phyloP scores from a whole-genome alignment of 2,113 vertebrate species.

The Paracanthobrama guichenoti region DNA sequence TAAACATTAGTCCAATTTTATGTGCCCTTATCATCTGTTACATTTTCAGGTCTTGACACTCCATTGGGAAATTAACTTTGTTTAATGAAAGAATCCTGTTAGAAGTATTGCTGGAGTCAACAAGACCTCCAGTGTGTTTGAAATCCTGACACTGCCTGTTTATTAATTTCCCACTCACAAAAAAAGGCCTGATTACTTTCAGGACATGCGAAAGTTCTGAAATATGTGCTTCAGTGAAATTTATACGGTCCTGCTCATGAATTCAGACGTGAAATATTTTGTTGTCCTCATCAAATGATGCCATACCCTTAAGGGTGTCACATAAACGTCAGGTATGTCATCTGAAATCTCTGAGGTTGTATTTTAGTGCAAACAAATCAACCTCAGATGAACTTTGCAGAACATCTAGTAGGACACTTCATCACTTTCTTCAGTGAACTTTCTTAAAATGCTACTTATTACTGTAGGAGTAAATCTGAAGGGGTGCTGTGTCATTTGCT shows the following conservation, averaged over 20 bases:
- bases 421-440: slow-evolving; percentile 11
- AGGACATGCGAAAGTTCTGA: not conserved
- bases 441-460: slow-evolving; percentile 1
- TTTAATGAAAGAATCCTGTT: slow-evolving; percentile 40
- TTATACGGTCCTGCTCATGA: not conserved
- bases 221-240: not conserved
- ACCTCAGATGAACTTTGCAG: not conserved
- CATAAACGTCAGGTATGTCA: not conserved
- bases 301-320: slow-evolving; percentile 6
- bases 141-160: slow-evolving; percentile 11
- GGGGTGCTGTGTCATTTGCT: slow-evolving; percentile 3
- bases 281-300: slow-evolving; percentile 13
- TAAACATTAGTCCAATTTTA: slow-evolving; percentile 37
- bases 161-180: slow-evolving; percentile 26
- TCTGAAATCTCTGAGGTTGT: not conserved
- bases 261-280: slow-evolving; percentile 15
- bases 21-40: slow-evolving; percentile 29
- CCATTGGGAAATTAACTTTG: slow-evolving; percentile 54
- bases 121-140: slow-evolving; percentile 32
- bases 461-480: slow-evolving; percentile 14
- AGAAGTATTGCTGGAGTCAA: slow-evolving; percentile 36
- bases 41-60: slow-evolving; percentile 33
- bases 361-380: slow-evolving; percentile 28
- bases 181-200: not conserved
- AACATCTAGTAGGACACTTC: not conserved